These are phyloP conservation scores for Redunca redunca DNA, from an alignment of 2,113 vertebrate genomes.

Conservation along the genomic window DNA sequence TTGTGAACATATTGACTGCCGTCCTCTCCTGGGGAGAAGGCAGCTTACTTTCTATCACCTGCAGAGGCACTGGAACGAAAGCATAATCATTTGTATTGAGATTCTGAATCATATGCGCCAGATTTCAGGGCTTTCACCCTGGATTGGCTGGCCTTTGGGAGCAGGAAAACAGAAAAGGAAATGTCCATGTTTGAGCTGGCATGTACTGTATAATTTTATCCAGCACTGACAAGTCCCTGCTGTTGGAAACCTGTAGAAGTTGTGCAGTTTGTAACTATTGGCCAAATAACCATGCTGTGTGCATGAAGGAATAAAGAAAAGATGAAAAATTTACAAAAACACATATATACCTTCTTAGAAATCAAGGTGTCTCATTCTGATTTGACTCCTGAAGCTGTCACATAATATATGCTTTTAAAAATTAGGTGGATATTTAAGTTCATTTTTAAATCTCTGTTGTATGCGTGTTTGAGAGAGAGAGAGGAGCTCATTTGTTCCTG, in stretches of 20 bases:
- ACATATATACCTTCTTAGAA: neutral
- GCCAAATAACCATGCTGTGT: neutral
- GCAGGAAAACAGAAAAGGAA: slow-evolving; percentile 72
- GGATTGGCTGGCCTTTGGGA: slow-evolving; percentile 58
- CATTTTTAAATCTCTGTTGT: neutral
- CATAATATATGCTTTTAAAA: neutral
- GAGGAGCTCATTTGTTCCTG: neutral
- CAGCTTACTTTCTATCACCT: slow-evolving; percentile 64
- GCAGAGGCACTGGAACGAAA: slow-evolving; percentile 46
- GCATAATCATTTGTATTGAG: slow-evolving; percentile 59
- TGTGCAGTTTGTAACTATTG: slow-evolving; percentile 26
- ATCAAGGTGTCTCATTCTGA: neutral
- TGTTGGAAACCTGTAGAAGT: neutral
- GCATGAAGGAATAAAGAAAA: neutral
- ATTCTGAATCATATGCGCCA: slow-evolving; percentile 61
- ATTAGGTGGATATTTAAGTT: neutral
- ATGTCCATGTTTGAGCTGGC: slow-evolving; percentile 73
- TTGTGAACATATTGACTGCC: neutral
- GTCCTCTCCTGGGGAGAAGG: slow-evolving; percentile 20
- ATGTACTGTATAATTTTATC: neutral
- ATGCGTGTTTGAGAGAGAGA: neutral
- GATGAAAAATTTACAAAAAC: neutral
- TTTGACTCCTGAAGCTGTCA: neutral
- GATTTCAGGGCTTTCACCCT: slow-evolving; percentile 55
- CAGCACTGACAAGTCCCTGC: slow-evolving; percentile 4